Evolutionary conservation across 2,113 vertebrate genomes (phyloP), one percentile per base, ranked within the genome.

Genomic region (Myrmophylax atrothorax): DNA sequence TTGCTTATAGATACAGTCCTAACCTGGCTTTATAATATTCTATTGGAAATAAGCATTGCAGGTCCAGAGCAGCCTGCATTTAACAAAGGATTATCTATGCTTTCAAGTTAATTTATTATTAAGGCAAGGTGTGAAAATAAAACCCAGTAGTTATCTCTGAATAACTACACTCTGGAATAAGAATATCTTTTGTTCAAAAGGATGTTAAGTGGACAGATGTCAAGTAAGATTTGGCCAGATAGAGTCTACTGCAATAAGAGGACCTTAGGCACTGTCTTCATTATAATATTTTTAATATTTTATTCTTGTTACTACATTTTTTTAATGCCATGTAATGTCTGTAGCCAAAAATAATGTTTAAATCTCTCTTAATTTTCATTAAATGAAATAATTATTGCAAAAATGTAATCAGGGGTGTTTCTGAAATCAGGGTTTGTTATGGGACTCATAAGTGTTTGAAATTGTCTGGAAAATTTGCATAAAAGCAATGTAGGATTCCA

Each of bases 51-150:
- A 72, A 62, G 81, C 29, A 81, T 66, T 81, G 35, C 35, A 56
- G 52, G 56, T 35, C 62, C 26, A 63, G 75, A 50, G 24, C 35
- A 81, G 44, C 29, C 59, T 66, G 23, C 44, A n/a, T 93, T 81
- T 93, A 74, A 64, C 47, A 70, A 72, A 72, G 24, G 55, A 53
- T 91, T 90, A 75, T 94, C 74, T 91, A 2, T 56, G 40, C 49
- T 94, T 93, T 87, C 40, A 86, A 12, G 58, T 79, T 74, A 84
- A 74, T 89, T 93, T 82, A 38, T 67, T 86, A 70, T 87, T 93
- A 94, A 87, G 53, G 37, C 59, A 87, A 53, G 13, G 46, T 85
- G 31, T 73, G 66, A 87, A 91, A 93, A 82, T 90, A 75, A 93
- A 85, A 69, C 70, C 55, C 55, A 66, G 35, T 53, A 77, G 13